Evolutionary conservation across 2,888 invertebrate species (phyloP), one percentile per base, ranked within the genome.

Genomic region (Tipula confusa): DNA sequence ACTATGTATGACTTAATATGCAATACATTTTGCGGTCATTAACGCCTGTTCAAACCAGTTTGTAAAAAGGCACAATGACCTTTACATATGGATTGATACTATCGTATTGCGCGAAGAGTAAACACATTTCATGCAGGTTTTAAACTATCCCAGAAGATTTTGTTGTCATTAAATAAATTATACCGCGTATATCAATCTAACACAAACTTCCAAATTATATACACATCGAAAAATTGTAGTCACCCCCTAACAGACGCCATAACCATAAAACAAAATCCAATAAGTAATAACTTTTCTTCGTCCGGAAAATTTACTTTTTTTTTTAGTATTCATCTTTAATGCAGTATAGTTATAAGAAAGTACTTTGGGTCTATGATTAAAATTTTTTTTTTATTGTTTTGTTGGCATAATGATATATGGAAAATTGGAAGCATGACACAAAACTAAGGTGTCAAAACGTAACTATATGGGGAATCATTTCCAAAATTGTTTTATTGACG

Each of bases 361-460:
- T 64, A 64, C 24, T 64, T 64, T 24, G 64, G n/a, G 24, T 18
- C 24, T 64, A 64, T 24, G 64, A 64, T 64, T 64, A 64, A 24
- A 24, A 24, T 64, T 64, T 64, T 24, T n/a, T n/a, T 43, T 43
- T 43, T 43, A 36, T 36, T 36, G 36, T 36, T 36, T 36, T 36
- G 36, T 36, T 43, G 43, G n/a, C 43, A 43, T 64, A 64, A 64
- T 64, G 64, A 64, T 64, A 64, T 18, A 64, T 18, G 24, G 24
- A 64, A 64, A 18, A 64, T 64, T 9, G 18, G 24, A 64, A 64
- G 64, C 64, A 64, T 64, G 64, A 64, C 64, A 64, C 24, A n/a
- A 64, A 64, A 64, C 64, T 24, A 64, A 64, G 64, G 64, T 64
- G 64, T 64, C 64, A 64, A 64, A 64, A 64, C 24, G 64, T 64